These are phyloP conservation scores for Orchesellides sinensis DNA, from an alignment of 2,888 invertebrate species.

Conservation along the genomic window DNA sequence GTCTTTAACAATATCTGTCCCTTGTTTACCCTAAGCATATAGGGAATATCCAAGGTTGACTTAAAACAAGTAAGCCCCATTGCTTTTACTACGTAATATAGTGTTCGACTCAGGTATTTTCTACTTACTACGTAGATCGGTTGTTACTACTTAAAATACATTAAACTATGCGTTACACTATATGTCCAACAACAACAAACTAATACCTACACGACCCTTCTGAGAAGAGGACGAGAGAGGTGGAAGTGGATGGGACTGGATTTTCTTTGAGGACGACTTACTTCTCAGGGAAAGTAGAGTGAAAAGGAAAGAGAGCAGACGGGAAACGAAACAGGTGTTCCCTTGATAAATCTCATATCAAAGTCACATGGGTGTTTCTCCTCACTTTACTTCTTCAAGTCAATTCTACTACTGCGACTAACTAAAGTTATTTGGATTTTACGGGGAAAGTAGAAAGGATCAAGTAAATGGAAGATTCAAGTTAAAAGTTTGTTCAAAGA, in stretches of 20 bases:
- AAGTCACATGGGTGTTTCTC: constrained; percentile 56
- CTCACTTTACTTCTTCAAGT: constrained; percentile 46
- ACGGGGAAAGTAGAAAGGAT: constrained; percentile 17
- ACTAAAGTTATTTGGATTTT: constrained; percentile 40
- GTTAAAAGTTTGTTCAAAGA: constrained; percentile 43
- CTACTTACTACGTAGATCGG: too few relatives aligned
- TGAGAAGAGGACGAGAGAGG: constrained; percentile 6
- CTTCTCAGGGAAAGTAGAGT: neutral
- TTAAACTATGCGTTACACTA: too few relatives aligned
- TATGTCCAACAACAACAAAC: too few relatives aligned
- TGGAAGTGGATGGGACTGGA: neutral
- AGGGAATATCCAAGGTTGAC: too few relatives aligned
- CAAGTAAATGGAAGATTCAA: constrained; percentile 52
- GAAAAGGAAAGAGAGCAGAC: constrained; percentile 23
- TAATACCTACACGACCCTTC: too few relatives aligned
- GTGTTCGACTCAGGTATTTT: too few relatives aligned
- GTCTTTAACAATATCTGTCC: neutral
- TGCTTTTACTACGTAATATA: too few relatives aligned
- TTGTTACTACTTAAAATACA: too few relatives aligned
- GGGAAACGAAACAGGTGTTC: constrained; percentile 63
- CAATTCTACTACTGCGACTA: constrained; percentile 24
- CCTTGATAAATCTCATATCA: constrained; percentile 65
- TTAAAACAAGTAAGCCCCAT: too few relatives aligned
- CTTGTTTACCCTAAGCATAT: neutral
- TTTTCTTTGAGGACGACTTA: neutral